A percentile compares a stretch with the other conserved stretches of the same genome.
Conservation (phyloP, 2,888 invertebrate genomes). For the Prenolepis imparis region DNA sequence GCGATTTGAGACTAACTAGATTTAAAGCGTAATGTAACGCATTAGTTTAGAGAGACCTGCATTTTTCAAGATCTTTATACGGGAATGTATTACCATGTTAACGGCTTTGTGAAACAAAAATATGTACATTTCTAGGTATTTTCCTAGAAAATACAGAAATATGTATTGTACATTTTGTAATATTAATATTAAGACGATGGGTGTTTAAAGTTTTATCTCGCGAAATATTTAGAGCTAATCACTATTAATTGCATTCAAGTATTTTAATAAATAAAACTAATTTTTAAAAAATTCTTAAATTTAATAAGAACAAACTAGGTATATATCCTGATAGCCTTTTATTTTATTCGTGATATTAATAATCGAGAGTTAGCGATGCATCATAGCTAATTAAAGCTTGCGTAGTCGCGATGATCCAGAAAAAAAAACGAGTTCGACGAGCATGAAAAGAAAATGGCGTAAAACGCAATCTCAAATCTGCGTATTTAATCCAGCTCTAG, state of each 20-base stretch:
- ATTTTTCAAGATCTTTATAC: not conserved
- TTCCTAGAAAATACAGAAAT: not conserved
- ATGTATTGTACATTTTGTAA: not conserved
- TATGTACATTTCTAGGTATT: not conserved
- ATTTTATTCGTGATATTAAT: not conserved
- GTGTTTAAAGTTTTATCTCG: not conserved
- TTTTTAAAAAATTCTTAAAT: not conserved
- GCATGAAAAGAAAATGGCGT: not conserved
- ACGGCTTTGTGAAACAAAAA: not conserved
- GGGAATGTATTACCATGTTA: not conserved
- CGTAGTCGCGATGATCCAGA: not conserved
- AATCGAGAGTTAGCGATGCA: not conserved
- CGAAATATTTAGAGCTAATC: not conserved
- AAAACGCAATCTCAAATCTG: conserved; percentile 16
- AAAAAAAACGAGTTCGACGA: not conserved
- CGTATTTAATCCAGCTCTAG: conserved; percentile 20
- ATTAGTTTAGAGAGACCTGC: not conserved
- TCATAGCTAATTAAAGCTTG: not conserved
- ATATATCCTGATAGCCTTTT: not conserved
- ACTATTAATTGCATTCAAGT: not conserved
- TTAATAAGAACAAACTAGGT: not conserved
- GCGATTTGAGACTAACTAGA: conserved; percentile 32
- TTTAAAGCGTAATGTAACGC: conserved; percentile 40
- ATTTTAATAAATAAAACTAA: not conserved
- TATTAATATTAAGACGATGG: not conserved